Percentiles rank a stretch among this genome's conserved stretches.
Evolutionary conservation across 2,113 vertebrate species (phyloP).

Genomic region (Lepidothrix coronata): DNA sequence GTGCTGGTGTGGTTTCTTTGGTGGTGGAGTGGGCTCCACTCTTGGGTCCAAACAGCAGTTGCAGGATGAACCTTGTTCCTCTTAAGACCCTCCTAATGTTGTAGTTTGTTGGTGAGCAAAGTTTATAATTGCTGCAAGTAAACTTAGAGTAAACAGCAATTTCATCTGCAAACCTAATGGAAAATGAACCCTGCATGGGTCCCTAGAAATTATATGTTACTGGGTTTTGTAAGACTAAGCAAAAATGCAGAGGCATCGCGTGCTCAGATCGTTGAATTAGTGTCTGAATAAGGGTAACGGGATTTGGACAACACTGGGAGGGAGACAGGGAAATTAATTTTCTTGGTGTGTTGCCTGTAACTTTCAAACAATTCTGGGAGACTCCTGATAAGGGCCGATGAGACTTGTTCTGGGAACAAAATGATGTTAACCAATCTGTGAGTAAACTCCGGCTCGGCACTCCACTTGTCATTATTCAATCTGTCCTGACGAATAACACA

Average conservation of each 20-base stretch:
- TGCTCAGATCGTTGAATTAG: background rate
- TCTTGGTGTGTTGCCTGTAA: constrained; percentile 28
- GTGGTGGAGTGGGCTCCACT: background rate
- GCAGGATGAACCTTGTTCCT: background rate
- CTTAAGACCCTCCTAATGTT: background rate
- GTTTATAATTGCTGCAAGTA: background rate
- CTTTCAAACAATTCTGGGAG: constrained; percentile 31
- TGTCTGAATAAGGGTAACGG: constrained; percentile 17
- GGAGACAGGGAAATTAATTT: constrained; percentile 44
- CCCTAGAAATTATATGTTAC: background rate
- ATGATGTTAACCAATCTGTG: constrained; percentile 37
- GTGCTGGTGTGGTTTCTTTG: background rate
- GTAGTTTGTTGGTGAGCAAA: background rate
- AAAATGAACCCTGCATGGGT: background rate
- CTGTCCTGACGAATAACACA: constrained; percentile 6
- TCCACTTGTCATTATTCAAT: constrained; percentile 44
- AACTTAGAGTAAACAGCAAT: background rate
- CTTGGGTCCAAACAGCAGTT: background rate
- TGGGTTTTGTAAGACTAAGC: background rate
- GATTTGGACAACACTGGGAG: constrained; percentile 6
- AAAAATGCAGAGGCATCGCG: background rate
- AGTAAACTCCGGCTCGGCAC: constrained; percentile 18
- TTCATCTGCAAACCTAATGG: background rate
- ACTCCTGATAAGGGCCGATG: constrained; percentile 44
- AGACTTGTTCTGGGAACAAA: constrained; percentile 46